Evolutionary conservation across 2,888 invertebrate species (phyloP).

Genomic region (Augochlorella aurata): DNA sequence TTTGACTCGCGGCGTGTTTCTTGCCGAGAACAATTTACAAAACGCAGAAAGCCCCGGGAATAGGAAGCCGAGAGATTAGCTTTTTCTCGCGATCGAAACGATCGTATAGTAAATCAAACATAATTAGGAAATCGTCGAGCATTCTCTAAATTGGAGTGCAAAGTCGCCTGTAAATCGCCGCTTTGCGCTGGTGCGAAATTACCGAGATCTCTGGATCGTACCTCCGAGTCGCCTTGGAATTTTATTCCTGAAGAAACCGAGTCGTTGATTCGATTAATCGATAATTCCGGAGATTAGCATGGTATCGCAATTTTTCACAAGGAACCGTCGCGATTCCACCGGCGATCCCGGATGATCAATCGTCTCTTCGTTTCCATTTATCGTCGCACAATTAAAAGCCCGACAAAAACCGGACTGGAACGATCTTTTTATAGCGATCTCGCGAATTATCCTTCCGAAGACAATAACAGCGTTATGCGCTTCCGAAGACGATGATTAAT

Average conservation of each 20-base stretch:
- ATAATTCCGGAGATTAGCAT: not conserved
- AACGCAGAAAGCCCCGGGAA: not conserved
- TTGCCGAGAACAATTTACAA: not conserved
- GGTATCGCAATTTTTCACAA: too few species aligned
- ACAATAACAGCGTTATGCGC: constrained; percentile 53
- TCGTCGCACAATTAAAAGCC: constrained; percentile 12
- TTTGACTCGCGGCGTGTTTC: not conserved
- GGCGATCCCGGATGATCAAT: not conserved
- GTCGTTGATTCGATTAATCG: not conserved
- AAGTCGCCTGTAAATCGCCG: constrained; percentile 7
- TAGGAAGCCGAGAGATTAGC: not conserved
- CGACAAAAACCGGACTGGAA: constrained; percentile 4
- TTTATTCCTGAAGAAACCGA: not conserved
- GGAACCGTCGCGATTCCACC: not conserved
- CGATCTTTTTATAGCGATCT: constrained; percentile 22
- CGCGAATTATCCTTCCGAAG: constrained; percentile 45
- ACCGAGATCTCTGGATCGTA: not conserved
- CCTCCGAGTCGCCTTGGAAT: not conserved
- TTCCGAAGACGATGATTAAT: constrained; percentile 61
- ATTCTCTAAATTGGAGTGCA: constrained; percentile 34
- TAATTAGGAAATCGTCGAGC: constrained; percentile 35
- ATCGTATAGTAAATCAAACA: constrained; percentile 23
- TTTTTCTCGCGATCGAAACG: constrained; percentile 1
- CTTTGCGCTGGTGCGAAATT: not conserved
- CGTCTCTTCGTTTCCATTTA: constrained; percentile 15